Evolutionary conservation across 2,888 invertebrate genomes (phyloP).

Genomic region (Macrosiphum euphorbiae): DNA sequence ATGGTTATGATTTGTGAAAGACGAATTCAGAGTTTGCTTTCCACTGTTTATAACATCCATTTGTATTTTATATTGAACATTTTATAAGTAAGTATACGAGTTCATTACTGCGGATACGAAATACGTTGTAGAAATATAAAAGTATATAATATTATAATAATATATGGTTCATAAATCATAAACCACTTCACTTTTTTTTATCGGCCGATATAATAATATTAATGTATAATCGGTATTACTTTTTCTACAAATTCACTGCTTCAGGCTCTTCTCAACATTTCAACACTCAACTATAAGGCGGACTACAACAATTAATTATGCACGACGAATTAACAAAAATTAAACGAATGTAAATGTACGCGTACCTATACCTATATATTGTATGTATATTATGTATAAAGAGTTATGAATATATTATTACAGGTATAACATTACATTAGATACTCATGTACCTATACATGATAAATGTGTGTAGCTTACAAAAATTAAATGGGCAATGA

Average conservation of each 20-base stretch:
- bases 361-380: neutral
- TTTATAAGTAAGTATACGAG: too few relatives aligned
- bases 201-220: neutral
- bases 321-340: neutral
- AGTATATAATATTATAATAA: neutral
- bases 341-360: neutral
- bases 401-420: too few relatives aligned
- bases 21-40: constrained; percentile 2
- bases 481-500: neutral
- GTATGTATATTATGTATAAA: neutral
- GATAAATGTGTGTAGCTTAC: neutral
- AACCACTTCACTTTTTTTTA: constrained; percentile 3
- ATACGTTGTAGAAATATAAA: neutral
- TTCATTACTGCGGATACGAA: neutral
- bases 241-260: neutral
- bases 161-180: neutral
- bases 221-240: neutral
- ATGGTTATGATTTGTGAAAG: neutral
- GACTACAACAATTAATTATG: neutral
- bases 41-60: neutral
- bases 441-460: neutral
- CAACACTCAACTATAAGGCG: neutral
- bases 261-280: neutral
- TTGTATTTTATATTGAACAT: neutral
- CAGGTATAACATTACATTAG: too few relatives aligned